Base-by-base conservation (phyloP, 2,113 vertebrate genomes). In the Scomber japonicus region DNA sequence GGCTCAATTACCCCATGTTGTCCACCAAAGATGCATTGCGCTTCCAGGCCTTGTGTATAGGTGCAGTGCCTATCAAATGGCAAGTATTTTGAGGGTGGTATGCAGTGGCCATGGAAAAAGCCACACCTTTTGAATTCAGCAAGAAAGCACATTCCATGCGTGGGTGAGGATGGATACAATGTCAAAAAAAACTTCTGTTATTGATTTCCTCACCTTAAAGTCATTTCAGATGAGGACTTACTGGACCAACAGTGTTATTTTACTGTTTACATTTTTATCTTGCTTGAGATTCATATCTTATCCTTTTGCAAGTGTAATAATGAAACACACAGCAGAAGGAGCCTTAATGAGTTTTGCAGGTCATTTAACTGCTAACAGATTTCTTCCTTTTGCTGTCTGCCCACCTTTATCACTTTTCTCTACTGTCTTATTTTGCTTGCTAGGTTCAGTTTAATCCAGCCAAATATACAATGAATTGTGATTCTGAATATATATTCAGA, bases 91-190 rank as follows among this genome's bases (percentile, higher is more conserved):
- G 45, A 75, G 64, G 50, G 59, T 24, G 30, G 63, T 45, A 70
- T 83, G 44, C 21, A 10, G 31, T 13, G 78, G 56, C 60, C 14
- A 19, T 31, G 44, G 35, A 71, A 45, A 68, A 82, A 53, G n/a
- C 44, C 31, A 12, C 57, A 56, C 51, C 31, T 85, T 82, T 86
- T 51, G 13, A 82, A 75, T 84, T 69, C 44, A 48, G 59, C 62
- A 5, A 19, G 56, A 60, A 16, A 64, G 70, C 71, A 75, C 81
- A 85, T 89, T 89, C 81, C 83, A 69, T 84, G 11, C 50, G 14
- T 46, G 79, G 68, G 60, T 45, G 84, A 88, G 81, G 81, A 57
- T 68, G 81, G 83, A 89, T 80, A 82, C 71, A 35, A 71, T 85
- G 69, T 79, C 74, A 48, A 67, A 72, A 72, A 71, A 55, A 2